Base-by-base conservation (phyloP, 1,140 invertebrate genomes). In the Drosophila sucinea region DNA sequence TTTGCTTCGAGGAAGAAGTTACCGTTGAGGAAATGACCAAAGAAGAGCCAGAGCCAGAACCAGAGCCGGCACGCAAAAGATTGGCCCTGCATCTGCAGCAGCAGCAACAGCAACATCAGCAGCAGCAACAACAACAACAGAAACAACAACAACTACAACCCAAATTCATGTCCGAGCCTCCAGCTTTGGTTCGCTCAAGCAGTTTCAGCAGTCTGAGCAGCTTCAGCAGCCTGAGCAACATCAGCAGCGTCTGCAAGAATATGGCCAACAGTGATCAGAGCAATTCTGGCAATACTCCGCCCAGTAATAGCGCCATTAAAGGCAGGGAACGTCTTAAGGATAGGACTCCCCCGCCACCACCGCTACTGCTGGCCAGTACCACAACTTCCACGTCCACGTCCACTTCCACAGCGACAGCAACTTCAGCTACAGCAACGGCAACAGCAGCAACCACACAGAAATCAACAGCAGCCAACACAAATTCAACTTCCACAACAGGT, bases 1-100 rank as follows among this genome's bases (percentile, higher is more conserved):
- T 91, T 3, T 90, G 87, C 69, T 91, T 91, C 11, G 90, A 91
- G n/a, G 82, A 86, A 44, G 81, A 74, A 4, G 70, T 60, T 30
- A 84, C 77, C 35, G 80, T 89, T 10, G 73, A 80, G 3, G 40
- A 77, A 1, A n/a, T 11, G 1, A 4, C 6, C 25, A 23, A 63
- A 68, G 44, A 66, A 64, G 2, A 70, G 35, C 35, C 3, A 82
- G 74, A 60, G 1, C 23, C 27, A 63, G 44, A 70, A 79, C 10
- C 61, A 29, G 85, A 81, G 29, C 84, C 84, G 27, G 73, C 80
- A 25, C 64, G 79, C 69, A 86, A 86, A 17, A 63, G 82, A 27
- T 41, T 86, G 58, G 83, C 82, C 71, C 56, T 56, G 47, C 81
- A 60, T 32, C 40, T 60, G 23, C 51, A 66, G 25, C 47, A 54